These are phyloP conservation scores for Artemia sp. DNA, from an alignment of 2,888 invertebrate genomes.

Conservation along the genomic window DNA sequence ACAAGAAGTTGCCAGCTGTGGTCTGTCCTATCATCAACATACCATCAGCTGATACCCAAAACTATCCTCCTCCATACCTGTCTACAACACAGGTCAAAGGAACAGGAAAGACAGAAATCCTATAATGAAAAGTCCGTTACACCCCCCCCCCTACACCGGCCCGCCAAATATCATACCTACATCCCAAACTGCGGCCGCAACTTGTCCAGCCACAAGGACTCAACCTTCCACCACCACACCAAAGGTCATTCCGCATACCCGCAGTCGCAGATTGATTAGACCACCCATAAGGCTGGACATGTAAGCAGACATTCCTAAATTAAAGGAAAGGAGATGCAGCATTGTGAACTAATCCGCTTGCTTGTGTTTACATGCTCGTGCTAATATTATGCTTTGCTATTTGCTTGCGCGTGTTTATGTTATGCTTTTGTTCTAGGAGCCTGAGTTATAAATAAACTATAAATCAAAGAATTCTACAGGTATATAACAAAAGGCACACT, in stretches of 20 bases:
- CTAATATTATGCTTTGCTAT: not conserved
- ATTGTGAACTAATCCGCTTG: slow-evolving; percentile 9
- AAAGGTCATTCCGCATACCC: too few species aligned
- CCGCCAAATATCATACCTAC: not conserved
- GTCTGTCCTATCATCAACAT: not conserved
- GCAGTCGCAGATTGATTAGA: too few species aligned
- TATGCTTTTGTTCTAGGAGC: not conserved
- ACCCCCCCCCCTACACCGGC: not conserved
- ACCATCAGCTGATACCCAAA: not conserved
- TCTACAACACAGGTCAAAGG: not conserved
- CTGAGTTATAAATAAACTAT: not conserved
- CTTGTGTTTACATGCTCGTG: not conserved
- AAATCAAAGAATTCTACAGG: not conserved
- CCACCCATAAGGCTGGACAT: not conserved
- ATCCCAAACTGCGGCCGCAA: too few species aligned
- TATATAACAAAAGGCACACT: too few species aligned
- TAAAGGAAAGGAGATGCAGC: not conserved
- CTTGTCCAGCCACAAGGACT: too few species aligned
- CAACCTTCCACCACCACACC: too few species aligned
- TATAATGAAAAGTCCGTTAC: not conserved
- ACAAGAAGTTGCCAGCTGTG: not conserved
- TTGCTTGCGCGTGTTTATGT: not conserved
- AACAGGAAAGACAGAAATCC: not conserved
- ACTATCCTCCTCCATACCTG: not conserved
- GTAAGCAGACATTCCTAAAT: not conserved